Base-by-base conservation (phyloP, 1,140 invertebrate species). In the Caenorhabditis briggsae region DNA sequence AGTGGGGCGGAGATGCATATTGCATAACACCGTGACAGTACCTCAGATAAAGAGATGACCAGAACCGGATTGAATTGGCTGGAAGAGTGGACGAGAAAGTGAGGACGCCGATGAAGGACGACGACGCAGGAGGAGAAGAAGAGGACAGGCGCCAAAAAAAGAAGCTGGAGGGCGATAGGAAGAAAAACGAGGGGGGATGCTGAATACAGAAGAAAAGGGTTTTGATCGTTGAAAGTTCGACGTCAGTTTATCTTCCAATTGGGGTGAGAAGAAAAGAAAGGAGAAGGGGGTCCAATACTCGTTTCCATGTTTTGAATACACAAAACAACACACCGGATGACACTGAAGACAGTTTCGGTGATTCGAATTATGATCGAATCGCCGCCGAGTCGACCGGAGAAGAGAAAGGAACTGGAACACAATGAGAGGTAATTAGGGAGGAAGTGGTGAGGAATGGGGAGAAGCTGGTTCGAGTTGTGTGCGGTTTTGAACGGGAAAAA, bases 1-100 rank as follows among this genome's bases (percentile, higher is more conserved):
- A 46, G 70, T 46, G 50, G 70, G 43, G 20, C 43, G 41, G 33
- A 43, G 64, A 78, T 41, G 43, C 46, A 78, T 78, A 78, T 78
- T 78, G 70, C 70, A 78, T 78, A 78, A 78, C 70, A 78, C 70
- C 70, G 70, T 78, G 70, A 78, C 70, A 78, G 70, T 78, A 78
- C 70, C 70, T 78, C 70, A 78, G 70, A 78, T 78, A 78, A 78
- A 78, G 70, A 78, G 33, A 78, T 78, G 70, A 78, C 70, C 70
- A 78, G 70, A 78, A 78, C 70, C 70, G 70, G 70, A 78, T 78
- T 78, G 70, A 78, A 78, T 78, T 78, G 70, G 70, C 70, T 78
- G 70, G 70, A 78, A 78, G 70, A 78, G 70, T 78, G 70, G 70
- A 78, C 46, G 70, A 78, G 43, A 78, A 78, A 78, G 70, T 78